Base-by-base conservation (phyloP, 2,888 invertebrate genomes). In the Agrilus mali region DNA sequence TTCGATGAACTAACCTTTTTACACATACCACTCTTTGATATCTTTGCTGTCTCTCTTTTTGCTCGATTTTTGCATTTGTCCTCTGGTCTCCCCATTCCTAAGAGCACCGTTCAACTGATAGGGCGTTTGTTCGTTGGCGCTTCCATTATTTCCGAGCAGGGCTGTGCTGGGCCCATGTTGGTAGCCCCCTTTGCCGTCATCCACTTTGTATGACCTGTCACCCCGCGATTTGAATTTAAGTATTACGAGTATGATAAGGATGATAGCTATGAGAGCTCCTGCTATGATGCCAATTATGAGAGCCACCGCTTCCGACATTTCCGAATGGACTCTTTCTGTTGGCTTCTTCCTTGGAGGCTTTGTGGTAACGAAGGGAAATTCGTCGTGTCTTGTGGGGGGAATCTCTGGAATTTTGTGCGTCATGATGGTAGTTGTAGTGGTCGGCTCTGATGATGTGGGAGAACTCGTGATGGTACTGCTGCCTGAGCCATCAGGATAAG, bases 1-100 rank as follows among this genome's bases (percentile, higher is more conserved):
- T 49, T 44, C 40, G 40, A 44, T 36, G 35, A 47, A 44, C 47
- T 43, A 47, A 27, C 43, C 45, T 45, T 47, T 56, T 77, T 84
- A 92, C 68, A 93, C 93, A 68, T 93, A 93, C 93, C 93, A 93
- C 75, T 93, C 93, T 73, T 93, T 93, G 64, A 93, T 87, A 65
- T 90, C 89, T 75, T 89, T 88, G 49, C 84, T 78, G 64, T 81
- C 79, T 50, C 80, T 75, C 61, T 87, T 86, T 67, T 83, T 77
- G 49, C 64, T 65, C 54, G 55, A 57, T 48, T 51, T 50, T 36
- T 45, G 45, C 37, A 47, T 69, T 54, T 62, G 61, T 43, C 55
- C 52, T 17, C 53, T 50, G 38, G 72, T 74, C 41, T 75, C 65
- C 27, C 64, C 69, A 53, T 72, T 73, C 41, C 75, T 64, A 2